Conservation (phyloP, 2,888 invertebrate genomes). For the Megalurothrips usitatus region DNA sequence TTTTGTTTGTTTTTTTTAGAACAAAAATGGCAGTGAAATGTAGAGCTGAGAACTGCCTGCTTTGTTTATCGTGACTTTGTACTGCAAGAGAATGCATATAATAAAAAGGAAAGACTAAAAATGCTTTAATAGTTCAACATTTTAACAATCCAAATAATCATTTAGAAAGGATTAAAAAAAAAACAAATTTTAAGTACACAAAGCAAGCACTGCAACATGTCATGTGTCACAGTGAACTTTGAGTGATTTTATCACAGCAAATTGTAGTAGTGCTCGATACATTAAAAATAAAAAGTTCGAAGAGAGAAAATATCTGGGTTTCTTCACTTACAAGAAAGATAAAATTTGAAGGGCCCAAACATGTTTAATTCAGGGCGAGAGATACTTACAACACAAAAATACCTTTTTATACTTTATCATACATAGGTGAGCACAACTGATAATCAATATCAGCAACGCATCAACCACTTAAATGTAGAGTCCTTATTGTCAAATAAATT, state of each 20-base stretch:
- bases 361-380: background rate
- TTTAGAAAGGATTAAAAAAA: background rate
- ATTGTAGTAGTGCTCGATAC: background rate
- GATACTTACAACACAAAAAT: background rate
- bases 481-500: conserved; percentile 16
- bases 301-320: background rate
- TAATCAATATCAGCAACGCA: background rate
- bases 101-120: too few species aligned
- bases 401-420: background rate
- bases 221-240: background rate
- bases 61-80: too few species aligned
- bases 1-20: background rate
- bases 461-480: background rate
- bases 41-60: background rate
- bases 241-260: background rate
- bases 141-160: background rate
- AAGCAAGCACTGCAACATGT: background rate
- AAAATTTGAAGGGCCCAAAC: background rate
- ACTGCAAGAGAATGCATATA: too few species aligned
- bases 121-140: too few species aligned
- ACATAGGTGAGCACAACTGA: background rate
- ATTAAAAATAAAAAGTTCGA: background rate
- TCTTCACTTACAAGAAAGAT: background rate
- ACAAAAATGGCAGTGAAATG: background rate
- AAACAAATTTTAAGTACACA: background rate